Evolutionary conservation across 1,140 invertebrate species (phyloP).

Genomic region (Pemphigus obesinymphae): DNA sequence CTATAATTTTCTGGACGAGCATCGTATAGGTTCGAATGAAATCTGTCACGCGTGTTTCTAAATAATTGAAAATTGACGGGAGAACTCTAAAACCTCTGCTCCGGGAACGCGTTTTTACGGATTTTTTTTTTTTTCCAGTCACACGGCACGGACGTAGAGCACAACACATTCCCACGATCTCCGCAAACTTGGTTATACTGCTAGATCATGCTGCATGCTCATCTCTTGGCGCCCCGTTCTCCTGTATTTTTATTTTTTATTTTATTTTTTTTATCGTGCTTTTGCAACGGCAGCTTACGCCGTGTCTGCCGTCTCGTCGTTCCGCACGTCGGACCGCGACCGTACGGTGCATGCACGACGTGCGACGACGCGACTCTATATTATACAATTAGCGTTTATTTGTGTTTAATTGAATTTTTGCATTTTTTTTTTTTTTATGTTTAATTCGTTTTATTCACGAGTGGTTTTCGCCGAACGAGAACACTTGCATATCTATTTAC

Average conservation of each 20-base stretch:
- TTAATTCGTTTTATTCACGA: background rate
- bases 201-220: no score
- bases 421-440: no score
- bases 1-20: no score
- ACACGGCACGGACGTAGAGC: no score
- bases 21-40: no score
- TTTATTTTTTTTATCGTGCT: background rate
- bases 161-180: background rate
- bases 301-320: background rate
- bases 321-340: background rate
- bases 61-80: no score
- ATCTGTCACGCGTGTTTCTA: no score
- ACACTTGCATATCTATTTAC: background rate
- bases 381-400: background rate
- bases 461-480: background rate
- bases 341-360: background rate
- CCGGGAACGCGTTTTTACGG: background rate
- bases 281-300: background rate
- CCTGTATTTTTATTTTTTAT: no score
- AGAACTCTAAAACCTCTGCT: no score
- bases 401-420: background rate
- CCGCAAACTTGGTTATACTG: background rate
- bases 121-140: background rate
- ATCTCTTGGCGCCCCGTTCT: background rate
- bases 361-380: background rate